Evolutionary conservation across 1,140 invertebrate species (phyloP), one percentile per base, ranked within the genome.

Genomic region (Sarcophaga bullata): DNA sequence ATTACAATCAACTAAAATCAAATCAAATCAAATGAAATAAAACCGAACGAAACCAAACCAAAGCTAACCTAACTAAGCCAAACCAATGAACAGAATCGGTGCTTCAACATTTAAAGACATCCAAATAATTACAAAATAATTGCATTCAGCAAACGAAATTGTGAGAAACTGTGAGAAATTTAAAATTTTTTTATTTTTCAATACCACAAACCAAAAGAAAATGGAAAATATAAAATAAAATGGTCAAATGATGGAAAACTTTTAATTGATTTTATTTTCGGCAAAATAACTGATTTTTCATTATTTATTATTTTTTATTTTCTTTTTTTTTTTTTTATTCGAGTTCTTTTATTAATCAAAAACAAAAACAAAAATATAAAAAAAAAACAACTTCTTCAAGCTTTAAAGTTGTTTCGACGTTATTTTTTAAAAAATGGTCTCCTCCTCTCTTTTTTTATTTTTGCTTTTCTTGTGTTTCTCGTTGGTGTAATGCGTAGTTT

Each of bases 401-500:
- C 50, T 78, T 50, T 19, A 78, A 78, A 50, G 75, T 78, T 78
- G 75, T 78, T 52, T 49, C 75, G 50, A 50, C 75, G n/a, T 78
- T 78, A 52, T 54, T 54, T 68, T 54, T 81, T 78, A 78, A 17
- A 81, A 78, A 78, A 78, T 50, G 62, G 75, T 78, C 75, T 78
- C 49, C 73, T 76, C 48, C 48, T 76, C 73, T 76, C n/a, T 76
- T 78, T 19, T 72, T 72, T 78, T 49, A 17, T 78, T 78, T 78
- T 78, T 78, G n/a, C 75, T 78, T 84, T 90, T 92, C 91, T 91
- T 91, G 90, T 54, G 52, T 54, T 83, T 83, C 52, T 83, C 80
- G 82, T 37, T 15, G 17, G 78, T 80, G 80, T 72, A 10, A 9
- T 82, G 62, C 91, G 90, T 92, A 96, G 95, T 96, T 95, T 94